A percentile compares a stretch with the other conserved stretches of the same genome.
These are phyloP conservation scores for Caenorhabditis briggsae DNA, from an alignment of 1,140 invertebrate species.

Conservation along the genomic window DNA sequence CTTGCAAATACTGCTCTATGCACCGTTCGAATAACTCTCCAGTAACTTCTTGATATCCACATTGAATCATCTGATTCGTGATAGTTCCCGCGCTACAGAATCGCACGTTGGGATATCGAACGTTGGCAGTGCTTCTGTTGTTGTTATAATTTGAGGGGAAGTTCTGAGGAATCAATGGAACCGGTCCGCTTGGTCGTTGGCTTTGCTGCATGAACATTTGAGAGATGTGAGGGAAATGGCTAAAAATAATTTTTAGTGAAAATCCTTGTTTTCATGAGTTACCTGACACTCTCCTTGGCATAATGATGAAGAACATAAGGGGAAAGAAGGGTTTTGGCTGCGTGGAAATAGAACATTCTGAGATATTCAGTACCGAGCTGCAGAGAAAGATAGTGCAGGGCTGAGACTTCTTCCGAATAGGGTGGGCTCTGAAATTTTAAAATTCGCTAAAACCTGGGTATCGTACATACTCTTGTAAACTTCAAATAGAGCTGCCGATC, in stretches of 20 bases:
- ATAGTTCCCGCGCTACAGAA: background rate
- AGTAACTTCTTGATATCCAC: slow-evolving; percentile 42
- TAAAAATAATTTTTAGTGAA: too few species aligned
- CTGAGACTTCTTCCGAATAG: background rate
- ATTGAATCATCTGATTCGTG: background rate
- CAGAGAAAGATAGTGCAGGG: background rate
- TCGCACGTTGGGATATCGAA: background rate
- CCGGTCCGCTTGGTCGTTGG: background rate
- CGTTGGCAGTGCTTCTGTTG: background rate
- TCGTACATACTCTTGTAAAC: background rate
- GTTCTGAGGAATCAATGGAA: background rate
- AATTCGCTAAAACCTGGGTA: background rate
- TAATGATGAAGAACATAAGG: background rate
- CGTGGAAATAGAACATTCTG: background rate
- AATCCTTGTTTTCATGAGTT: too few species aligned
- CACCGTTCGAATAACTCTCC: slow-evolving; percentile 46
- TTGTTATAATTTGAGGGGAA: background rate
- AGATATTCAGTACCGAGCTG: background rate
- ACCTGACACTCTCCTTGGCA: background rate
- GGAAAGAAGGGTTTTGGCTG: background rate
- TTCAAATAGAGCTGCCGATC: slow-evolving; percentile 46
- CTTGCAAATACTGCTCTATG: slow-evolving; percentile 48
- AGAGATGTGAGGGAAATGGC: slow-evolving; percentile 2
- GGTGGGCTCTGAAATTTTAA: background rate
- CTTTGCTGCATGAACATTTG: too few species aligned